Evolutionary conservation across 1,140 invertebrate genomes (phyloP).

Genomic region (Diabrotica undecimpunctata): DNA sequence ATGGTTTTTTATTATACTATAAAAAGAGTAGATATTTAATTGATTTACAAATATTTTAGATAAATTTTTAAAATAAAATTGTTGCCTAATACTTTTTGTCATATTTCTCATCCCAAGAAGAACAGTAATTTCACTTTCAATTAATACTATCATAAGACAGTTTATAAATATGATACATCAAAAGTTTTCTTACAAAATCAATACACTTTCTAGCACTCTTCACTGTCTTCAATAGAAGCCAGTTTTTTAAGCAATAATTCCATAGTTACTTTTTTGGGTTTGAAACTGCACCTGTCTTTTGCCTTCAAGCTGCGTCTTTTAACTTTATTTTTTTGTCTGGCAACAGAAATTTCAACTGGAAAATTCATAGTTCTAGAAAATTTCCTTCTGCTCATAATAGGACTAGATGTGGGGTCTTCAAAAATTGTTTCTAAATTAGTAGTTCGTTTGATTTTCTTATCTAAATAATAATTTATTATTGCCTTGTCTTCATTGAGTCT

Average conservation of each 20-base stretch:
- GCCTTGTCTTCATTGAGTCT: conserved; percentile 15
- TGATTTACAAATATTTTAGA: too few species aligned
- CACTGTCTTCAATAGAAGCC: conserved; percentile 1
- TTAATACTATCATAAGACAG: too few species aligned
- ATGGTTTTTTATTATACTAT: too few species aligned
- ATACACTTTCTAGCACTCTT: too few species aligned
- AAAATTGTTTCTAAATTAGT: conserved; percentile 24
- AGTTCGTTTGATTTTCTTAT: conserved; percentile 23
- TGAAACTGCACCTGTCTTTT: conserved; percentile 5
- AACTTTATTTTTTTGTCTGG: conserved; percentile 18
- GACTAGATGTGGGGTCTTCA: conserved; percentile 17
- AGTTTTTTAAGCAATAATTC: conserved; percentile 10
- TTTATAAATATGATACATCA: too few species aligned
- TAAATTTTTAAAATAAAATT: too few species aligned
- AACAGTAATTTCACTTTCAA: too few species aligned
- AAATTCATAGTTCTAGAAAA: conserved; percentile 21
- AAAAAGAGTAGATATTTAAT: too few species aligned
- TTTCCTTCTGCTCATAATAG: conserved; percentile 21
- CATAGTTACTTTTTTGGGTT: conserved; percentile 9
- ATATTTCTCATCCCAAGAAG: too few species aligned
- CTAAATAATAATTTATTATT: conserved; percentile 24
- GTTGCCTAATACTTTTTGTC: too few species aligned
- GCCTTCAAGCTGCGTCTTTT: conserved; percentile 22
- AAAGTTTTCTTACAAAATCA: too few species aligned
- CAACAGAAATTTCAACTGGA: not conserved